Percentiles rank a stretch among this genome's conserved stretches.
Conservation (phyloP, 92 coral and sea anemone genomes). For the Phenganax marumi region DNA sequence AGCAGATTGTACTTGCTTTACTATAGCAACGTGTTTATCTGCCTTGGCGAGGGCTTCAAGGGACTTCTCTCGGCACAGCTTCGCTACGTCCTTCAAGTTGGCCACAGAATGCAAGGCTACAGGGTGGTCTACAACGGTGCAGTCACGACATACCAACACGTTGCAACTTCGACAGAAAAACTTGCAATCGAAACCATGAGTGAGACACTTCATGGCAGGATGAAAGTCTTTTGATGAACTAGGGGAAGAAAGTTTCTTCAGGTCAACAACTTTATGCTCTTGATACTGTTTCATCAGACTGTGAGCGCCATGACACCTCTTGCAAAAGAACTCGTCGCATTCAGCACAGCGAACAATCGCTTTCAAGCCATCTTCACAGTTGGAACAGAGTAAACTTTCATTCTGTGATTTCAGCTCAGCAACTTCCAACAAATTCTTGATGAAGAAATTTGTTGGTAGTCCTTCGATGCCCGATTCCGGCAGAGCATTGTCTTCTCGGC, state of each 20-base stretch:
- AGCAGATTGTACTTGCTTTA: slow-evolving; percentile 8
- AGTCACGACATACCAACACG: slow-evolving; percentile 34
- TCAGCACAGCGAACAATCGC: slow-evolving; percentile 27
- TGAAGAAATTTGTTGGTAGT: slow-evolving; percentile 36
- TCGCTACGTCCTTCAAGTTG: slow-evolving; percentile 15
- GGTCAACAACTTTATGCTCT: slow-evolving; percentile 15
- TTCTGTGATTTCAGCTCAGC: slow-evolving; percentile 17
- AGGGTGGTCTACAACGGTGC: slow-evolving; percentile 25
- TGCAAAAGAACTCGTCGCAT: slow-evolving; percentile 31
- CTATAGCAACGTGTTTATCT: background rate
- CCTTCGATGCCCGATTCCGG: slow-evolving; percentile 24
- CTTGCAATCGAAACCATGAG: slow-evolving; percentile 8
- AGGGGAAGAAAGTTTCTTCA: slow-evolving; percentile 28
- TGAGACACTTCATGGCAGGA: slow-evolving; percentile 26
- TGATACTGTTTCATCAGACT: slow-evolving; percentile 9
- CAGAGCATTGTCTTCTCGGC: slow-evolving; percentile 22
- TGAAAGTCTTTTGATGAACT: slow-evolving; percentile 23
- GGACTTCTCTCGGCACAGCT: slow-evolving; percentile 5
- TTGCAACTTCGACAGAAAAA: slow-evolving; percentile 33
- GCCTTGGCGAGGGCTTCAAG: slow-evolving; percentile 15
- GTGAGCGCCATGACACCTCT: slow-evolving; percentile 22
- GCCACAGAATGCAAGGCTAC: slow-evolving; percentile 7
- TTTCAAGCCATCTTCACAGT: slow-evolving; percentile 29
- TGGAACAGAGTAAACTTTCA: slow-evolving; percentile 26
- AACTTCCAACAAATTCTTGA: slow-evolving; percentile 40